Percentiles rank a stretch among this genome's conserved stretches.
Conservation (phyloP, 2,797 vertebrate species). For the Distichodus sexfasciatus region DNA sequence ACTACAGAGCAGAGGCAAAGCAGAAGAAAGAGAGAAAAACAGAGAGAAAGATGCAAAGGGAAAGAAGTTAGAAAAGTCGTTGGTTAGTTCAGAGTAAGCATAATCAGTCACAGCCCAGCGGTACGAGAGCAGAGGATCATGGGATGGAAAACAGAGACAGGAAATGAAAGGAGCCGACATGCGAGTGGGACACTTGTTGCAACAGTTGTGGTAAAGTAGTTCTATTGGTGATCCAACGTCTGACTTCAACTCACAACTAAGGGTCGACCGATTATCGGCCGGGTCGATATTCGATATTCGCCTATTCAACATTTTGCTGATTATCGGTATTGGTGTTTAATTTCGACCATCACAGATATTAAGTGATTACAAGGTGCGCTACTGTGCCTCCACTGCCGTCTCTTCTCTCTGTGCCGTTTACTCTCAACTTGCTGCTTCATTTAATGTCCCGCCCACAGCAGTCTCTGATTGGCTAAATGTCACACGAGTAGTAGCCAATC, state of each 20-base stretch:
- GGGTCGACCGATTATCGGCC: not conserved
- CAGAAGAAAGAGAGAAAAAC: constrained; percentile 69
- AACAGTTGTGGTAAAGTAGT: not conserved
- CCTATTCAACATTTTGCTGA: too few species aligned
- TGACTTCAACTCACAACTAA: too few species aligned
- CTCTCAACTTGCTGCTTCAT: too few species aligned
- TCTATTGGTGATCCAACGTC: not conserved
- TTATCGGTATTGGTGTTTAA: too few species aligned
- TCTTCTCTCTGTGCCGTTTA: too few species aligned
- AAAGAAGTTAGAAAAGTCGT: constrained; percentile 85
- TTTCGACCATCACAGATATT: too few species aligned
- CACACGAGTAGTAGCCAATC: too few species aligned
- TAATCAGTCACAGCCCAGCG: constrained; percentile 65
- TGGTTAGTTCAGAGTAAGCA: constrained; percentile 72
- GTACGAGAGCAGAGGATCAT: constrained; percentile 34
- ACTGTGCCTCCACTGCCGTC: too few species aligned
- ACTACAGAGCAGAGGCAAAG: constrained; percentile 86
- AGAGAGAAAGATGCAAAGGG: constrained; percentile 73
- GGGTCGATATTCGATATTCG: too few species aligned
- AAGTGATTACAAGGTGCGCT: too few species aligned
- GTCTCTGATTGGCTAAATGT: too few species aligned
- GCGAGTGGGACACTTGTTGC: not conserved
- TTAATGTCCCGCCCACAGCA: too few species aligned
- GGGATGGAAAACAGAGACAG: constrained; percentile 12
- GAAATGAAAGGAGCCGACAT: not conserved